These are phyloP conservation scores for Stenchaetothrips biformis DNA, from an alignment of 2,888 invertebrate genomes.

Conservation along the genomic window DNA sequence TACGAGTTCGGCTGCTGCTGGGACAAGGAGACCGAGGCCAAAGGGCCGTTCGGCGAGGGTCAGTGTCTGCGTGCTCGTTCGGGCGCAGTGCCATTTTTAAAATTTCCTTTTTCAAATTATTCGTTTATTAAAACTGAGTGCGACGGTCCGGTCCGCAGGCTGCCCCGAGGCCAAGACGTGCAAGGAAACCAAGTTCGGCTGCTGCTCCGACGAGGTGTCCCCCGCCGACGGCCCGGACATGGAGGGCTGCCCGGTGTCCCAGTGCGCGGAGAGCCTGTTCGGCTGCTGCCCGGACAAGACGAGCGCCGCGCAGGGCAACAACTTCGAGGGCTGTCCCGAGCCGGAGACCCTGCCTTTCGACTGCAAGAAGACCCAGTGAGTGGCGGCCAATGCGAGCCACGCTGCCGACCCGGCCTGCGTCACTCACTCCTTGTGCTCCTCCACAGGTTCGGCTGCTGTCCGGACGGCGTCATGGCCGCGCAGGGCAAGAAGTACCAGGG, in stretches of 20 bases:
- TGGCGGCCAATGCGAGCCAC: background rate
- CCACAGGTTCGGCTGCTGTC: constrained; percentile 67
- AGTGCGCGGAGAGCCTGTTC: constrained; percentile 72
- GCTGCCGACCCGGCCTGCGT: background rate
- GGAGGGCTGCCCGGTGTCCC: constrained; percentile 69
- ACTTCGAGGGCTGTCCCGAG: constrained; percentile 75
- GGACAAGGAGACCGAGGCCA: constrained; percentile 68
- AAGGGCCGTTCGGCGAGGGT: constrained; percentile 77
- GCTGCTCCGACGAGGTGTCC: constrained; percentile 78
- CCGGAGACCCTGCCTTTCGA: constrained; percentile 39
- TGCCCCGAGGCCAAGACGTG: constrained; percentile 71
- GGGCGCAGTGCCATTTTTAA: background rate
- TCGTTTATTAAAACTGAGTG: too few relatives aligned
- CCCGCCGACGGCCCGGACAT: constrained; percentile 64
- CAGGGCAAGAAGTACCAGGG: constrained; percentile 61
- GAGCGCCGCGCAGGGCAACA: constrained; percentile 73
- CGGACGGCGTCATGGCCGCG: constrained; percentile 59
- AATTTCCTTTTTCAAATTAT: background rate
- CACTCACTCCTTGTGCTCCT: constrained; percentile 27
- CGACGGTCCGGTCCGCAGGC: constrained; percentile 45
- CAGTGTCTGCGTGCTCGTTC: constrained; percentile 30
- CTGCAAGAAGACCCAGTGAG: constrained; percentile 43
- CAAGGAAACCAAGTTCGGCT: constrained; percentile 67
- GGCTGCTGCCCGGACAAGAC: constrained; percentile 82
- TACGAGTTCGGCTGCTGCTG: constrained; percentile 79